phyloP scores from a whole-genome alignment of 2,888 invertebrate genomes.

The Agrotis exclamationis region DNA sequence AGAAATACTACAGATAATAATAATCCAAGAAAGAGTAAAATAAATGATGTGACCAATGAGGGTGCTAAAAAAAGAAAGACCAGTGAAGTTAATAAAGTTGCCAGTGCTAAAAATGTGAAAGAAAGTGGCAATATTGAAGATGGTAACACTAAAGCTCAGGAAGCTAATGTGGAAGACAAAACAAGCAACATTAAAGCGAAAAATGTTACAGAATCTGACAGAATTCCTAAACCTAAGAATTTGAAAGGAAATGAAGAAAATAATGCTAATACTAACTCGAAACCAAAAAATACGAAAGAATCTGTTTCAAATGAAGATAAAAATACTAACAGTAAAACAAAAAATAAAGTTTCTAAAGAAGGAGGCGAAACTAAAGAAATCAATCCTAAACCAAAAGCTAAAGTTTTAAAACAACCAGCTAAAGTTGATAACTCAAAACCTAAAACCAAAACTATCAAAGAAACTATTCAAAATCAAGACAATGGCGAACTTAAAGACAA shows the following conservation, averaged over 20 bases:
- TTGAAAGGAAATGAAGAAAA: constrained; percentile 6
- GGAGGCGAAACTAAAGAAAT: constrained; percentile 23
- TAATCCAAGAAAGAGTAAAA: constrained; percentile 42
- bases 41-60: constrained; percentile 13
- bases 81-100: constrained; percentile 36
- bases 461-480: not conserved
- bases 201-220: constrained; percentile 36
- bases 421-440: not conserved
- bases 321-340: constrained; percentile 4
- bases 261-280: not conserved
- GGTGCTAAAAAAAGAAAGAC: constrained; percentile 47
- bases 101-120: constrained; percentile 42
- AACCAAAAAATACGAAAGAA: constrained; percentile 32
- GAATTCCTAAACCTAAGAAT: constrained; percentile 28
- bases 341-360: constrained; percentile 13
- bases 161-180: constrained; percentile 27
- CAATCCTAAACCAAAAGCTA: constrained; percentile 30
- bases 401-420: constrained; percentile 7
- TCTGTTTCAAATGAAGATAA: not conserved
- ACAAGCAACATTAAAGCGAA: constrained; percentile 6
- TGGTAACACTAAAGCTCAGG: constrained; percentile 27
- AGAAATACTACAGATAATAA: constrained; percentile 13
- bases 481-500: not conserved
- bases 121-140: constrained; percentile 30
- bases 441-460: constrained; percentile 11